Evolutionary conservation across 2,113 vertebrate species (phyloP), one percentile per base, ranked within the genome.

Genomic region (Pteruthius melanotis): DNA sequence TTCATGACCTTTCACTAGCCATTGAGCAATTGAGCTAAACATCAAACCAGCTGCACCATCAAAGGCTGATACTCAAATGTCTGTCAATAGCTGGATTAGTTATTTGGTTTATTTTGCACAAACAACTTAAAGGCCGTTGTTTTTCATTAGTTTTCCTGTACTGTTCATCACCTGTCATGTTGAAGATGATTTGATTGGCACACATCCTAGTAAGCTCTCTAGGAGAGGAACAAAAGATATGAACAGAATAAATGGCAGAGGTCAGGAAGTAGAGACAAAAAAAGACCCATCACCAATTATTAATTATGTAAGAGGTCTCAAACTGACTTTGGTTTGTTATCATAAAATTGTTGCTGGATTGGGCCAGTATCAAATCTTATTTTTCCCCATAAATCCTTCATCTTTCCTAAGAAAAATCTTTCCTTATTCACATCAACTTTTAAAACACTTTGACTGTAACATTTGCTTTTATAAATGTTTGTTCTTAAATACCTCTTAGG

Each of bases 1-100:
- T 78, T 89, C 75, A 39, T 95, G 84, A 95, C 87, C 82, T 96
- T 96, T 94, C 53, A 87, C n/a, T 91, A n/a, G 71, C 75, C 66
- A 54, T 65, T 74, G 74, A 94, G 66, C 45, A 85, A 81, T 27
- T n/a, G 70, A 95, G 47, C 28, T 87, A 70, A 93, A 90, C 0
- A 6, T 92, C 80, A 95, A 94, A 75, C 14, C 26, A 83, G 52
- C 77, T 93, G 40, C 18, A 39, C 33, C 2, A 92, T 84, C 65
- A 85, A 87, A 96, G 40, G 23, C 33, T 87, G 42, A 77, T 93
- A 80, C 50, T 85, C 84, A 90, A 90, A 90, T 63, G 27, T 70
- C 71, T 92, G 59, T 70, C 72, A 30, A 26, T 77, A 63, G 45
- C 63, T 89, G 40, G 40, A 78, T 65, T 81, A 81, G 45, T 54